Evolutionary conservation across 2,797 vertebrate genomes (phyloP), one percentile per base, ranked within the genome.

Genomic region (Chrosomus eos): DNA sequence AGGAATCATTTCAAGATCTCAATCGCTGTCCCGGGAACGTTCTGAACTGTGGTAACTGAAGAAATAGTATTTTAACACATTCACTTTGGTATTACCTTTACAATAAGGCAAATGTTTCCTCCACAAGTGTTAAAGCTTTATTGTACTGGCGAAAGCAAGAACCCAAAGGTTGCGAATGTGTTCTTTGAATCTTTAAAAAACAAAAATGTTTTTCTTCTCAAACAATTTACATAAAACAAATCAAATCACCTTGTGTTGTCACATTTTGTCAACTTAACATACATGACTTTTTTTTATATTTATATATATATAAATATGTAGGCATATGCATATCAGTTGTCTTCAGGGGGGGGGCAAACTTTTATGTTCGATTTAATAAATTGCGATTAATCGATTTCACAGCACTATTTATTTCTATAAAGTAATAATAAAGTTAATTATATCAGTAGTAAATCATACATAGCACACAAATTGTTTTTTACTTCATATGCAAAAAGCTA

Each of bases 191-290:
- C 40, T 90, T 82, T 87, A 88, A 87, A 88, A 33, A 88, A 88
- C 88, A 90, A 89, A 84, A 89, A 87, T 89, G 86, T 87, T 33
- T 85, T 84, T 85, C 45, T 82, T 74, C 70, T 87, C 89, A 89
- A 93, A 89, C 83, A 88, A 89, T 94, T 94, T 92, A 89, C 93
- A 94, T 94, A 95, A 95, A 92, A 87, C 85, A 88, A 85, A 86
- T 80, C 62, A 48, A 83, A 53, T 23, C 0, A 31, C n/a, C 4
- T 23, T 26, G 40, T 71, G 60, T 31, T 58, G 18, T 73, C 48
- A 40, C 26, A 48, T 45, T 71, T 43, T 64, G 60, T 64, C 60
- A 31, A 7, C 10, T 58, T n/a, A 58, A 58, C 60, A 64, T 64
- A 7, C 26, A 60, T 55, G 21, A 55, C 21, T 10, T 8, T 18